Percentiles rank a stretch among this genome's conserved stretches.
phyloP scores from a whole-genome alignment of 2,888 invertebrate species.

The Fragum sueziense region DNA sequence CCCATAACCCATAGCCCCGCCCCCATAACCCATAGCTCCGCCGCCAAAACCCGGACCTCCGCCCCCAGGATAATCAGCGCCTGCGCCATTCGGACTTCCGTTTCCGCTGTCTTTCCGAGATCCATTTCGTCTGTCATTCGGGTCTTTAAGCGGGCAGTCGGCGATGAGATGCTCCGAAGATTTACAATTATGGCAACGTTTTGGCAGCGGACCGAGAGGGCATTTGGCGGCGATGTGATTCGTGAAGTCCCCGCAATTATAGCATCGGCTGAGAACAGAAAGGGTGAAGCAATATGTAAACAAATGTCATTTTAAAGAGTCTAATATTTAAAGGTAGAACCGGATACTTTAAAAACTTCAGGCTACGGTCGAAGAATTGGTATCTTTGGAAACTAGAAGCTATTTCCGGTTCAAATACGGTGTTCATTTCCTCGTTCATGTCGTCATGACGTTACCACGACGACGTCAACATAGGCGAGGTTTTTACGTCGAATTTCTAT shows the following conservation, averaged over 20 bases:
- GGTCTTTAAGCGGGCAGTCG: slow-evolving; percentile 88
- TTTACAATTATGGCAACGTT: slow-evolving; percentile 95
- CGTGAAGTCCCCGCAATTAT: slow-evolving; percentile 96
- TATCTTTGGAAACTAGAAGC: no score
- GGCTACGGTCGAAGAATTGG: no score
- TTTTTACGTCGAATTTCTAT: no score
- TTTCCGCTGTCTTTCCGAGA: slow-evolving; percentile 35
- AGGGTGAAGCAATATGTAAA: no score
- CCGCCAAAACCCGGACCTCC: no score
- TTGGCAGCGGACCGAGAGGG: slow-evolving; percentile 93
- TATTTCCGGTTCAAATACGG: no score
- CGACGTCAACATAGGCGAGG: no score
- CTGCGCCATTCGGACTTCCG: slow-evolving; percentile 46
- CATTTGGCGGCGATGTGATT: slow-evolving; percentile 96
- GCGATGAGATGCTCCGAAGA: slow-evolving; percentile 94
- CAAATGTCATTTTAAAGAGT: no score
- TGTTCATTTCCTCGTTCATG: no score
- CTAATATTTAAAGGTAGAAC: no score
- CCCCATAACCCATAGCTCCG: slow-evolving; percentile 20
- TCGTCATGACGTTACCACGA: no score
- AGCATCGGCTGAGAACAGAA: slow-evolving; percentile 86
- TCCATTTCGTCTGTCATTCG: slow-evolving; percentile 47
- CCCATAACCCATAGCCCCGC: slow-evolving; percentile 34
- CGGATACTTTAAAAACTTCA: no score
- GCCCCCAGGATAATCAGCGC: slow-evolving; percentile 34